Conservation (phyloP, 2,113 vertebrate genomes). For the Notothenia rossii region DNA sequence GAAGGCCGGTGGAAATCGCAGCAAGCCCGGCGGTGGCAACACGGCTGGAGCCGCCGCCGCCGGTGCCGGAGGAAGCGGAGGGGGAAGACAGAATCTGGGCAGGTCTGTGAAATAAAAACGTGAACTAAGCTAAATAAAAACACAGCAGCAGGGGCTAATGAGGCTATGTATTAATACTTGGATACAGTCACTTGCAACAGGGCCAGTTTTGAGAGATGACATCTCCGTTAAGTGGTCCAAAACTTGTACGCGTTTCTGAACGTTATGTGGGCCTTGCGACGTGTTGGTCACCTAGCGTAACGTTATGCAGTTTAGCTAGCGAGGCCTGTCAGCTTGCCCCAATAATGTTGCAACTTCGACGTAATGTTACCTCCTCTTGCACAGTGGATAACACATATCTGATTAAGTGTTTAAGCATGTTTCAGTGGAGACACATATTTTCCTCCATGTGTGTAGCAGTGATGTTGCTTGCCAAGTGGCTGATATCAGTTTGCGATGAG, state of each 20-base stretch:
- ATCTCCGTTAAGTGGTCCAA: conserved; percentile 50
- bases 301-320: conserved; percentile 58
- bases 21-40: conserved; percentile 85
- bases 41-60: conserved; percentile 83
- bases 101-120: conserved; percentile 85
- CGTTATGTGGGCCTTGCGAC: conserved; percentile 72
- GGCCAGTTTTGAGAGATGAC: conserved; percentile 63
- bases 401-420: not conserved
- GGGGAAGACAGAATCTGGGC: conserved; percentile 89
- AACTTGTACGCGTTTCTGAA: conserved; percentile 48
- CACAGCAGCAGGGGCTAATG: not conserved
- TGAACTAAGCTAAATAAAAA: conserved; percentile 43
- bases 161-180: not conserved
- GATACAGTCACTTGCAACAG: not conserved
- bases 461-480: conserved; percentile 21
- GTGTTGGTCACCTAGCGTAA: conserved; percentile 53
- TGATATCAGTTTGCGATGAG: conserved; percentile 37
- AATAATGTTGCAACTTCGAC: conserved; percentile 56
- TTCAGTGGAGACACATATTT: not conserved
- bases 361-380: conserved; percentile 19
- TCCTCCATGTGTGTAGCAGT: conserved; percentile 4
- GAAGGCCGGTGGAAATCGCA: conserved; percentile 89
- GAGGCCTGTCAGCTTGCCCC: conserved; percentile 62
- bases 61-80: conserved; percentile 82
- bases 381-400: not conserved